Evolutionary conservation across 2,888 invertebrate genomes (phyloP).

Genomic region (Acleris emargana): DNA sequence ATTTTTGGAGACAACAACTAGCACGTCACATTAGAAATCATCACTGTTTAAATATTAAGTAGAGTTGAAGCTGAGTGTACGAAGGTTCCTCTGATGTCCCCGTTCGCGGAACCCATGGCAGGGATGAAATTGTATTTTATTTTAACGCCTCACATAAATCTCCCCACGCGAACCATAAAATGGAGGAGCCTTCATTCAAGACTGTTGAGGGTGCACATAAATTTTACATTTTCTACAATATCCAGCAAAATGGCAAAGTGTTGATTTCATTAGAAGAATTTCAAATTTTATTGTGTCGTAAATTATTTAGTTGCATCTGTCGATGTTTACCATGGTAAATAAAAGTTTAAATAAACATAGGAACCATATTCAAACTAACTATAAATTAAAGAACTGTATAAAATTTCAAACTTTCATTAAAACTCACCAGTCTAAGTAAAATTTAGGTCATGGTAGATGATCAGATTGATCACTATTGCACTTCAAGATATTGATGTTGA

Average conservation of each 20-base stretch:
- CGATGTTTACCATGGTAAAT: too few species aligned
- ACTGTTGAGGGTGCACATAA: slow-evolving; percentile 59
- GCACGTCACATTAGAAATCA: too few species aligned
- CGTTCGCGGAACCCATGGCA: slow-evolving; percentile 53
- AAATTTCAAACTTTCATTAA: too few species aligned
- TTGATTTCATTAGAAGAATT: slow-evolving; percentile 25
- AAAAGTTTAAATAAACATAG: too few species aligned
- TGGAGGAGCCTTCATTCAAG: slow-evolving; percentile 62
- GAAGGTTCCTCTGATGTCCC: slow-evolving; percentile 75
- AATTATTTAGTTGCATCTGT: too few species aligned
- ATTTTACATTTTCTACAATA: slow-evolving; percentile 61
- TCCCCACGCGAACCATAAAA: slow-evolving; percentile 63
- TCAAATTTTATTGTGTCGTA: slow-evolving; percentile 3
- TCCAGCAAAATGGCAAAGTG: slow-evolving; percentile 39
- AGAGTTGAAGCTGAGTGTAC: slow-evolving; percentile 42
- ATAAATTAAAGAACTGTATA: too few species aligned
- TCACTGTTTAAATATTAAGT: not conserved
- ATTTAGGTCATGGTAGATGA: too few species aligned
- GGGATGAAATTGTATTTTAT: slow-evolving; percentile 78
- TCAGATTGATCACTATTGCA: too few species aligned
- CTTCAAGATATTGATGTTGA: too few species aligned
- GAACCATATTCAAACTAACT: too few species aligned
- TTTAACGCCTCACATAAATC: slow-evolving; percentile 77
- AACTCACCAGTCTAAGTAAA: too few species aligned
- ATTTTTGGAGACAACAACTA: too few species aligned